A percentile compares a stretch with the other conserved stretches of the same genome.
phyloP scores from a whole-genome alignment of 2,113 vertebrate genomes.

The Bufo bufo region DNA sequence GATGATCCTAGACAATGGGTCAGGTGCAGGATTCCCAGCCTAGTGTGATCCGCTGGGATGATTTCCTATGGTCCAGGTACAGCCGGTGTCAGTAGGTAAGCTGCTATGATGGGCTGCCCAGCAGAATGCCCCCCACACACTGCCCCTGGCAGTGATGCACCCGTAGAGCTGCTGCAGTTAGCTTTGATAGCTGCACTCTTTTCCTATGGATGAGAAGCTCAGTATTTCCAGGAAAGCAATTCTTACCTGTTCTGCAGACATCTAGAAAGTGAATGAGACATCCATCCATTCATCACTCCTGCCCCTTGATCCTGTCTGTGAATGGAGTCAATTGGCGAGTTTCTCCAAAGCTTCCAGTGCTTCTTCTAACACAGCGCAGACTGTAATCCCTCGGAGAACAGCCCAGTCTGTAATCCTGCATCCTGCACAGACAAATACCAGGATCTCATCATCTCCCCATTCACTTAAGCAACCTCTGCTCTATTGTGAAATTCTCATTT shows the following conservation, averaged over 20 bases:
- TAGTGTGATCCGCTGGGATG: not conserved
- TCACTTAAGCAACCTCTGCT: slow-evolving; percentile 31
- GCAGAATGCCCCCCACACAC: slow-evolving; percentile 11
- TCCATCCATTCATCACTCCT: slow-evolving; percentile 45
- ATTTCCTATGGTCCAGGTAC: not conserved
- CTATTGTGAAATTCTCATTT: slow-evolving; percentile 31
- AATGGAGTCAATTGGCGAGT: slow-evolving; percentile 44
- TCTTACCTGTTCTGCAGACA: slow-evolving; percentile 48
- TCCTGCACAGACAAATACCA: slow-evolving; percentile 36
- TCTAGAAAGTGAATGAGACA: slow-evolving; percentile 41
- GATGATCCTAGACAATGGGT: not conserved
- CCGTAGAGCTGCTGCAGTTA: slow-evolving; percentile 7
- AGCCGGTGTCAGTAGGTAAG: not conserved
- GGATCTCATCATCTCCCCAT: slow-evolving; percentile 38
- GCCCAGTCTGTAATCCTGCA: slow-evolving; percentile 43
- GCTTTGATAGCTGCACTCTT: not conserved
- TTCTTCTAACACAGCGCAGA: slow-evolving; percentile 41
- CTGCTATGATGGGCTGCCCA: slow-evolving; percentile 14
- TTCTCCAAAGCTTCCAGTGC: slow-evolving; percentile 12
- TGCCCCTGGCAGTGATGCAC: not conserved
- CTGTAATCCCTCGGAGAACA: slow-evolving; percentile 54
- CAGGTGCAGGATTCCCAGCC: not conserved
- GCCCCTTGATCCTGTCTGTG: slow-evolving; percentile 30
- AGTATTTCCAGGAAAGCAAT: not conserved
- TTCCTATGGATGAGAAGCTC: not conserved